Percentiles rank a stretch among this genome's conserved stretches.
These are phyloP conservation scores for Anticlea derivata DNA, from an alignment of 2,888 invertebrate genomes.

Conservation along the genomic window DNA sequence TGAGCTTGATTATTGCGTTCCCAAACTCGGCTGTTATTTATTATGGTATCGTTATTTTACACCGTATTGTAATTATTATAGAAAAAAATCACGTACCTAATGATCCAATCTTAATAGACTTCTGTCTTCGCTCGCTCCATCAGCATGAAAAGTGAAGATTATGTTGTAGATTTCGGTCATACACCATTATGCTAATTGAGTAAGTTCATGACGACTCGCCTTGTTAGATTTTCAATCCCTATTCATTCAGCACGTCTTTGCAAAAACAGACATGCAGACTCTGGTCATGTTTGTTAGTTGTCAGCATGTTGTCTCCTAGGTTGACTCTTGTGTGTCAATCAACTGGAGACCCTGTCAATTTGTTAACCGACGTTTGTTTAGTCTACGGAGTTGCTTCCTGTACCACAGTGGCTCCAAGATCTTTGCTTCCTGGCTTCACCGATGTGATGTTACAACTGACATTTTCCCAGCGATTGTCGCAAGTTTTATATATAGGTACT, in stretches of 20 bases:
- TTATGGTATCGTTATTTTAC: conserved; percentile 16
- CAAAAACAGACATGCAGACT: conserved; percentile 25
- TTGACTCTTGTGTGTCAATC: conserved; percentile 22
- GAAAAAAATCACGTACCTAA: not conserved
- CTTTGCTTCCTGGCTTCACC: conserved; percentile 21
- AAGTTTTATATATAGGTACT: not conserved
- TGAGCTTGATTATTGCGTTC: conserved; percentile 20
- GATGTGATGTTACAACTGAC: conserved; percentile 9
- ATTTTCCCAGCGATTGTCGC: conserved; percentile 10
- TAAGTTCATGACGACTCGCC: not conserved
- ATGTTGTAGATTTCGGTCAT: not conserved
- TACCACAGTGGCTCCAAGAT: too few relatives aligned
- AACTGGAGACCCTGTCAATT: conserved; percentile 35
- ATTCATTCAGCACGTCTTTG: conserved; percentile 40
- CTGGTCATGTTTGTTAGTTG: conserved; percentile 19
- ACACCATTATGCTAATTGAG: not conserved
- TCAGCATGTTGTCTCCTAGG: conserved; percentile 18
- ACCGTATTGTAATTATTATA: conserved; percentile 5
- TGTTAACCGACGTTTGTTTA: conserved; percentile 31
- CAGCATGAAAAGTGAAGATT: too few relatives aligned
- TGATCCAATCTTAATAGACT: not conserved
- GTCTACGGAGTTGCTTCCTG: conserved; percentile 20
- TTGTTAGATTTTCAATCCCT: conserved; percentile 27
- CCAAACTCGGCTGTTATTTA: conserved; percentile 14
- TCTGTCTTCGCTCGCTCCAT: too few relatives aligned